These are phyloP conservation scores for Sebastes elongatus DNA, from an alignment of 2,797 vertebrate species.

Conservation along the genomic window DNA sequence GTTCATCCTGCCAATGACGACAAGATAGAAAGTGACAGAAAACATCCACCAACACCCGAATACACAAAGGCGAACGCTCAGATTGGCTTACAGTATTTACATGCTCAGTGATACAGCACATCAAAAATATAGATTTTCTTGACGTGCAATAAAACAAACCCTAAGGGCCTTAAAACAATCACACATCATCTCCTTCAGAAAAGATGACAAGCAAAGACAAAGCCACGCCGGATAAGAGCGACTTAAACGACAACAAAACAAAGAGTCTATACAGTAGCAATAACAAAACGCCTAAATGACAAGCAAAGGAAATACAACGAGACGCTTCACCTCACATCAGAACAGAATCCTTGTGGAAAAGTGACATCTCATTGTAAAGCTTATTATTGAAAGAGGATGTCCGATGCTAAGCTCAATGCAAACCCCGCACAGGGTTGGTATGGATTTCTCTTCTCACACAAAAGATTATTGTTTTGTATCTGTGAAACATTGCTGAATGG, in stretches of 20 bases:
- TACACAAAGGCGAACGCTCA: slow-evolving; percentile 15
- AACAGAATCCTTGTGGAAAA: slow-evolving; percentile 18
- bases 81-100: slow-evolving; percentile 62
- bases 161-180: slow-evolving; percentile 38
- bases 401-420: slow-evolving; percentile 13
- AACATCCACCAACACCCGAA: slow-evolving; percentile 32
- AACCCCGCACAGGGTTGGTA: slow-evolving; percentile 1
- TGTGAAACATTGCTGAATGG: slow-evolving; percentile 75
- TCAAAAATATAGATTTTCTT: slow-evolving; percentile 53
- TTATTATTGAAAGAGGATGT: slow-evolving; percentile 4
- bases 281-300: slow-evolving; percentile 54
- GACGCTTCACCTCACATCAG: slow-evolving; percentile 39
- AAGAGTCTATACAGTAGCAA: slow-evolving; percentile 33
- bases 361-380: slow-evolving; percentile 51
- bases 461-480: slow-evolving; percentile 49
- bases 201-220: slow-evolving; percentile 55
- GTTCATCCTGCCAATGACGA: slow-evolving; percentile 30
- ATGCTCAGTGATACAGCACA: slow-evolving; percentile 40
- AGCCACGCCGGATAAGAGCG: slow-evolving; percentile 53
- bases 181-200: slow-evolving; percentile 39
- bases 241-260: slow-evolving; percentile 47
- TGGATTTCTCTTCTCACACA: slow-evolving; percentile 38
- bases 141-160: slow-evolving; percentile 59
- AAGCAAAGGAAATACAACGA: slow-evolving; percentile 43
- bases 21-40: slow-evolving; percentile 56